phyloP scores from a whole-genome alignment of 2,113 vertebrate species.

The Hyperoodon ampullatus region DNA sequence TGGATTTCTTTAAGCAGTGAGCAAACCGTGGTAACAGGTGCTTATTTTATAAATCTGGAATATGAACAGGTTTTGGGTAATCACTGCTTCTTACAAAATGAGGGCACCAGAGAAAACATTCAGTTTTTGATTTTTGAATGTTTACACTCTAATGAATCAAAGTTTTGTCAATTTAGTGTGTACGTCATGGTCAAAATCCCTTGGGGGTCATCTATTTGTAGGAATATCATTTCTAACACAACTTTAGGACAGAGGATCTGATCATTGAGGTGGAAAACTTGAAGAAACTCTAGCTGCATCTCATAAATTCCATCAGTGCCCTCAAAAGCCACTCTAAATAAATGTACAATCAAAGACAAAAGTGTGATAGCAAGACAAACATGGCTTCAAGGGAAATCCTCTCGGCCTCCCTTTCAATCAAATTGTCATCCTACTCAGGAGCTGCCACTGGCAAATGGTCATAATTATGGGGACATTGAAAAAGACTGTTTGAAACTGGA shows the following conservation, averaged over 20 bases:
- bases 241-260: not conserved
- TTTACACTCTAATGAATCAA: not conserved
- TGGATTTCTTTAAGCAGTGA: not conserved
- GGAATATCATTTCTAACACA: constrained; percentile 19
- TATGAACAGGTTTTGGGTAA: not conserved
- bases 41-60: not conserved
- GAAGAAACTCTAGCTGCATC: not conserved
- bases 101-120: not conserved
- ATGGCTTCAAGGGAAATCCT: not conserved
- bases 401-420: not conserved
- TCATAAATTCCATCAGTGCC: not conserved
- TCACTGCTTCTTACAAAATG: not conserved
- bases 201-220: not conserved
- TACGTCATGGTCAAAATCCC: not conserved
- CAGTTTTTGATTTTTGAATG: not conserved
- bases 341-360: not conserved
- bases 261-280: not conserved
- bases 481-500: constrained; percentile 36
- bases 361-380: not conserved
- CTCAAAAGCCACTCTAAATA: not conserved
- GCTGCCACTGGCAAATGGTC: constrained; percentile 40
- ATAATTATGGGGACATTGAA: not conserved
- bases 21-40: not conserved
- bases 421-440: not conserved
- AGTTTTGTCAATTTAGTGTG: not conserved